Percentiles rank a stretch among this genome's conserved stretches.
Conservation (phyloP, 2,888 invertebrate genomes). For the Agonum fuliginosum region DNA sequence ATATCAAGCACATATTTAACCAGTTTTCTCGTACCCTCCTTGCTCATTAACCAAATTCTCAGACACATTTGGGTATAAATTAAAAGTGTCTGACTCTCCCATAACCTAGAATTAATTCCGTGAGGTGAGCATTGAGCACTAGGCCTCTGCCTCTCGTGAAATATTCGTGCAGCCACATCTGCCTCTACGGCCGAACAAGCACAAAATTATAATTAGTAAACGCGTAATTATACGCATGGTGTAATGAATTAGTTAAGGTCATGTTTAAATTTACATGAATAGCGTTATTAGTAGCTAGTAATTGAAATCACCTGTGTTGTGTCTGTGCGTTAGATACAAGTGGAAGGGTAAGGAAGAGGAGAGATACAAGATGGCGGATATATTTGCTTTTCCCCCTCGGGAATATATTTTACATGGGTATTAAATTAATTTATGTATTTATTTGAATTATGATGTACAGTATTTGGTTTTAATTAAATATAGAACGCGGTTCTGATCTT, state of each 20-base stretch:
- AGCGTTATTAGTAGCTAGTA: conserved; percentile 47
- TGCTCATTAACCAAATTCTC: conserved; percentile 10
- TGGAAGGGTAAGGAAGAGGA: background rate
- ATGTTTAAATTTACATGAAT: conserved; percentile 49
- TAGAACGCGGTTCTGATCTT: background rate
- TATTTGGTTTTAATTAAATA: background rate
- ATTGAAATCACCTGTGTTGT: conserved; percentile 49
- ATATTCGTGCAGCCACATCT: conserved; percentile 40
- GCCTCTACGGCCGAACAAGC: conserved; percentile 36
- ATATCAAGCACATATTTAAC: too few relatives aligned
- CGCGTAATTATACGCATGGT: conserved; percentile 46
- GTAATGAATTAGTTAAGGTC: conserved; percentile 49
- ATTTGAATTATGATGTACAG: background rate
- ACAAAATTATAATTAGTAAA: conserved; percentile 55
- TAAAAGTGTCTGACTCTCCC: conserved; percentile 22
- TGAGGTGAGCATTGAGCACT: background rate
- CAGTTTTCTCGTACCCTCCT: background rate
- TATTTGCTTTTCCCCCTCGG: background rate
- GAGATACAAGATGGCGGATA: background rate
- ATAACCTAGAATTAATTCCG: conserved; percentile 31
- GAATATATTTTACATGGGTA: conserved; percentile 6
- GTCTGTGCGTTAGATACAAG: too few relatives aligned
- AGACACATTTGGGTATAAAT: background rate
- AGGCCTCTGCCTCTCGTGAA: background rate
- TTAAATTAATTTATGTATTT: background rate